Evolutionary conservation across 2,113 vertebrate genomes (phyloP).

Genomic region (Heliornis fulica): DNA sequence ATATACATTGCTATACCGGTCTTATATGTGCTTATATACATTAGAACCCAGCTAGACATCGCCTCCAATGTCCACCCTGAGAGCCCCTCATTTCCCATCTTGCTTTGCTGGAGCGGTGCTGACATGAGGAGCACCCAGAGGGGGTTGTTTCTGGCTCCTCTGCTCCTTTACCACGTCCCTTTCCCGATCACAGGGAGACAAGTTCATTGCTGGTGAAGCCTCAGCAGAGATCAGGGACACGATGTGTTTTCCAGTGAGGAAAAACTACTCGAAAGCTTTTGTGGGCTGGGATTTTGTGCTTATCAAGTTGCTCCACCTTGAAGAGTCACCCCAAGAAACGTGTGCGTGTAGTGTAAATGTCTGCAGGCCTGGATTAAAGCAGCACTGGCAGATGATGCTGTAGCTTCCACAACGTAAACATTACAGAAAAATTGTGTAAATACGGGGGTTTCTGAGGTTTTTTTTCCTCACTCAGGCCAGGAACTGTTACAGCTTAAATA

Average conservation of each 20-base stretch:
- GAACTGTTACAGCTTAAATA: constrained; percentile 29
- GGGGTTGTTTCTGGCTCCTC: not conserved
- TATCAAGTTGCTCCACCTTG: not conserved
- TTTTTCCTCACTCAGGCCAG: not conserved
- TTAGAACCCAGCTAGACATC: not conserved
- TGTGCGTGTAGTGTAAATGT: not conserved
- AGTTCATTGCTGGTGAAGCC: not conserved
- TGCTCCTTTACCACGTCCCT: too few species aligned
- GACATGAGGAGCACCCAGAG: not conserved
- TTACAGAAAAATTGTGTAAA: constrained; percentile 10
- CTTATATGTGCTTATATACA: too few species aligned
- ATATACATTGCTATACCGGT: too few species aligned
- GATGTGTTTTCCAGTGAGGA: not conserved
- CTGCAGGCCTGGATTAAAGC: not conserved
- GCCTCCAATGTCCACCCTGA: not conserved
- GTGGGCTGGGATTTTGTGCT: not conserved
- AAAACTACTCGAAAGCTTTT: not conserved
- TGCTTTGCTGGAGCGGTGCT: not conserved
- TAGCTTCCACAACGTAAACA: not conserved
- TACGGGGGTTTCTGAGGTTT: not conserved
- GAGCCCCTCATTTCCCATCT: fast-evolving
- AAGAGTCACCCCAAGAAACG: not conserved
- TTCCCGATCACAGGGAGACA: fast-evolving
- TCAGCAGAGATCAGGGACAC: fast-evolving
- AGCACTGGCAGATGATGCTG: not conserved